Evolutionary conservation across 2,113 vertebrate genomes (phyloP).

Genomic region (Myiozetetes cayanensis): DNA sequence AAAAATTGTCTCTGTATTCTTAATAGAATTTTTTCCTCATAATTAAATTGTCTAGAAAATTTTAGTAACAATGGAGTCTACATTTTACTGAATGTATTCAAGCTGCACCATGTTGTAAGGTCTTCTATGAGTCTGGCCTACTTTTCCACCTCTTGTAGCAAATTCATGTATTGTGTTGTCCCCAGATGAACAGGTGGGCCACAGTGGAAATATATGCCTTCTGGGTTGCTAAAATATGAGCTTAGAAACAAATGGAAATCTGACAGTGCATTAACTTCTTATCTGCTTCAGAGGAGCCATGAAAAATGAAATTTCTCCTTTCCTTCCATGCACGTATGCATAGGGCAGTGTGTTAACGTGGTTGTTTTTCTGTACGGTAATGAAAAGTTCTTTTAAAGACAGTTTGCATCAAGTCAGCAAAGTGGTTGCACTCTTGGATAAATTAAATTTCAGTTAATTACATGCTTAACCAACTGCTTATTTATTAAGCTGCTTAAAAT

Average conservation of each 20-base stretch:
- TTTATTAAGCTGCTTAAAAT: constrained; percentile 28
- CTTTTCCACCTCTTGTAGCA: neutral
- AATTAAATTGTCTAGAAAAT: neutral
- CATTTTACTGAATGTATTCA: neutral
- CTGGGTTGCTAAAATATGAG: neutral
- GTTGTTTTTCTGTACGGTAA: neutral
- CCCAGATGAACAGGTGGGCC: neutral
- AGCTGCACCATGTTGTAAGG: neutral
- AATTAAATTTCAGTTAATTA: constrained; percentile 4
- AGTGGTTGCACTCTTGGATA: neutral
- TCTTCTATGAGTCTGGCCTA: neutral
- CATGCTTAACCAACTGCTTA: constrained; percentile 13
- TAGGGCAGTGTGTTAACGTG: neutral
- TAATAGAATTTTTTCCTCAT: neutral
- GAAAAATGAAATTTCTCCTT: neutral
- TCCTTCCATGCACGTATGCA: neutral
- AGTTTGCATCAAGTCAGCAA: neutral
- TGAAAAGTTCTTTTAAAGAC: neutral
- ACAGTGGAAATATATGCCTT: neutral
- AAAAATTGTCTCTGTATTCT: neutral
- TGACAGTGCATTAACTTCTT: neutral
- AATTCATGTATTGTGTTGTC: neutral
- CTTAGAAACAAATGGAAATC: neutral
- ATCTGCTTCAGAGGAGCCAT: neutral
- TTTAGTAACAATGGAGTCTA: neutral